Conservation (phyloP, 2,888 invertebrate species). For the Coelopa pilipes region DNA sequence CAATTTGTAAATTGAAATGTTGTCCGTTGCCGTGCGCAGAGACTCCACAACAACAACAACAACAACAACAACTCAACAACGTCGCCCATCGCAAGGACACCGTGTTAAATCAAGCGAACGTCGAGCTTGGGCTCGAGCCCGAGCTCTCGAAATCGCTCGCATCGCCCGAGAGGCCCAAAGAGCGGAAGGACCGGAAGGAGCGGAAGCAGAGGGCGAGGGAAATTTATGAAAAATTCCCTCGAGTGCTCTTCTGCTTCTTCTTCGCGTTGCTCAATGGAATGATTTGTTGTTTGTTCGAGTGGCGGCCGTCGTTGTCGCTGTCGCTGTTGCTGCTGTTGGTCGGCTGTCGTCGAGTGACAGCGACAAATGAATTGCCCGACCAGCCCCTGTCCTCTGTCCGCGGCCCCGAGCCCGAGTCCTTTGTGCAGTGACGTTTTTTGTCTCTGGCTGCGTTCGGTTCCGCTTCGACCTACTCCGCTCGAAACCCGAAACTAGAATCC, state of each 20-base stretch:
- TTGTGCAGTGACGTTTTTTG: not conserved
- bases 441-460: not conserved
- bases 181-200: too few species aligned
- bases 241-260: too few species aligned
- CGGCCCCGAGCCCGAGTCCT: too few species aligned
- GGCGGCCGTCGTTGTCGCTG: not conserved
- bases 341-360: conserved; percentile 19
- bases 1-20: not conserved
- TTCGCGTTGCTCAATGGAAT: not conserved
- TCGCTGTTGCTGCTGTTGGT: not conserved
- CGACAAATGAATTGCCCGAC: conserved; percentile 23
- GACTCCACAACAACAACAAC: not conserved
- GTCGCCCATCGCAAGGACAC: not conserved
- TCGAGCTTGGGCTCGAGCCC: not conserved
- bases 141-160: too few species aligned
- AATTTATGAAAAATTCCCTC: too few species aligned
- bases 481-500: conserved; percentile 2
- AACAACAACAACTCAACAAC: not conserved
- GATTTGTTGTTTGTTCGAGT: conserved; percentile 15
- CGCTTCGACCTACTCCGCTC: too few species aligned
- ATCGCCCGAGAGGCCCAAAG: too few species aligned
- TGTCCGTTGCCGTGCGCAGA: not conserved
- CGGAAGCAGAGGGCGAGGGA: too few species aligned
- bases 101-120: not conserved
- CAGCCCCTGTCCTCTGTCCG: not conserved